A percentile compares a stretch with the other conserved stretches of the same genome.
Conservation (phyloP, 92 coral and sea anemone genomes). For the Parazoanthus atlanticus region DNA sequence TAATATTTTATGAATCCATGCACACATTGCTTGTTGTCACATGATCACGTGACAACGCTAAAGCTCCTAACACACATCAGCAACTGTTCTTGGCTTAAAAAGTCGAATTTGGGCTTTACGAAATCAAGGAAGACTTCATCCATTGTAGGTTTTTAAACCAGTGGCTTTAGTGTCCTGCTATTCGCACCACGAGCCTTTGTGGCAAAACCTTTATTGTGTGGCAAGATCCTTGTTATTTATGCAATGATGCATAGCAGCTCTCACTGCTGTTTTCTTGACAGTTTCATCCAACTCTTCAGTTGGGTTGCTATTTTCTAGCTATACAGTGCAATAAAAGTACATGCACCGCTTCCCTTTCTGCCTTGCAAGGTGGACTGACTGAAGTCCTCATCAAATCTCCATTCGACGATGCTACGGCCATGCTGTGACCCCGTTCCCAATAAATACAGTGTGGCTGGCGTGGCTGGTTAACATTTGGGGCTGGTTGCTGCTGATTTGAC, state of each 20-base stretch:
- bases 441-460: background rate
- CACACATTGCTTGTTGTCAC: too few relatives aligned
- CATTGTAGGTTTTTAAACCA: background rate
- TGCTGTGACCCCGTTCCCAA: background rate
- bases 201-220: background rate
- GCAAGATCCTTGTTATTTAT: background rate
- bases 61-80: too few relatives aligned
- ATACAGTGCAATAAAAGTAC: too few relatives aligned
- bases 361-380: too few relatives aligned
- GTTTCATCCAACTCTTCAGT: background rate
- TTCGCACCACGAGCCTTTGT: slow-evolving; percentile 5
- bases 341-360: too few relatives aligned
- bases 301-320: background rate
- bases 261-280: background rate
- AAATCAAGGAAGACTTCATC: background rate
- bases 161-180: slow-evolving; percentile 4
- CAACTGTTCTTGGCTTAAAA: too few relatives aligned
- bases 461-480: background rate
- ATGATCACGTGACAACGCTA: too few relatives aligned
- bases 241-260: slow-evolving; percentile 10
- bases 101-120: too few relatives aligned
- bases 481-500: background rate
- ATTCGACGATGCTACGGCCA: background rate
- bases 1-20: too few relatives aligned
- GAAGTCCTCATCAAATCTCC: too few relatives aligned